Percentiles rank a stretch among this genome's conserved stretches.
phyloP scores from a whole-genome alignment of 2,797 vertebrate species.

The Chaenodraco wilsoni region DNA sequence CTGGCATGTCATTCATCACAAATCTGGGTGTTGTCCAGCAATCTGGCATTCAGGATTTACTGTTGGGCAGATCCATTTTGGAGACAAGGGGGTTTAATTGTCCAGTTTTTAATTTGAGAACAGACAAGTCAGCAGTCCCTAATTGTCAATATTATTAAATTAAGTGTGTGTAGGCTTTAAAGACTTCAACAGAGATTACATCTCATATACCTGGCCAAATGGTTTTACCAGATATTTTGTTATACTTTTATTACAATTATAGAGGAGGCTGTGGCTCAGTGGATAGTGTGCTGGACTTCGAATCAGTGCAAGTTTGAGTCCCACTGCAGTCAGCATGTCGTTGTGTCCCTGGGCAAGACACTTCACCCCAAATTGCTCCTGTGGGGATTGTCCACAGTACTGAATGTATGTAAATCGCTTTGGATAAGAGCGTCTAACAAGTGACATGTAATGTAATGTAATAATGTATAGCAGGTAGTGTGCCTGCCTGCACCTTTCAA shows the following conservation, averaged over 20 bases:
- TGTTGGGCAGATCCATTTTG: conserved; percentile 10
- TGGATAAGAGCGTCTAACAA: too few relatives aligned
- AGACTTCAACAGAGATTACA: not conserved
- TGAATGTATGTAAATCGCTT: too few relatives aligned
- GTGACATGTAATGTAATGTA: too few relatives aligned
- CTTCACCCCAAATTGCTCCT: too few relatives aligned
- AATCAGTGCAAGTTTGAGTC: too few relatives aligned
- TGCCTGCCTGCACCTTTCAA: not conserved
- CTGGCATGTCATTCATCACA: conserved; percentile 25
- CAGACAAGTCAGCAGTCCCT: not conserved
- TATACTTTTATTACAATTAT: conserved; percentile 1
- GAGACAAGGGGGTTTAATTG: conserved; percentile 9
- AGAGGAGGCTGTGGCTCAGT: too few relatives aligned
- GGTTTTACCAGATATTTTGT: not conserved
- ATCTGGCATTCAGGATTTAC: conserved; percentile 21
- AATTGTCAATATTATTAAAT: conserved; percentile 12
- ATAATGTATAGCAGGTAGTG: not conserved
- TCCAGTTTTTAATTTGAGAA: conserved; percentile 22
- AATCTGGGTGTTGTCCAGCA: conserved; percentile 21
- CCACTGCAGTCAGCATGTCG: too few relatives aligned
- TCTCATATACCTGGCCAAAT: not conserved
- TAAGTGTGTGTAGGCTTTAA: conserved; percentile 3
- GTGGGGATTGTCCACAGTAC: too few relatives aligned
- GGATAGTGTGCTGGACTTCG: too few relatives aligned
- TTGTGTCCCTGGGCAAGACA: too few relatives aligned